Evolutionary conservation across 1,140 invertebrate genomes (phyloP), one percentile per base, ranked within the genome.

Genomic region (Apis dorsata): DNA sequence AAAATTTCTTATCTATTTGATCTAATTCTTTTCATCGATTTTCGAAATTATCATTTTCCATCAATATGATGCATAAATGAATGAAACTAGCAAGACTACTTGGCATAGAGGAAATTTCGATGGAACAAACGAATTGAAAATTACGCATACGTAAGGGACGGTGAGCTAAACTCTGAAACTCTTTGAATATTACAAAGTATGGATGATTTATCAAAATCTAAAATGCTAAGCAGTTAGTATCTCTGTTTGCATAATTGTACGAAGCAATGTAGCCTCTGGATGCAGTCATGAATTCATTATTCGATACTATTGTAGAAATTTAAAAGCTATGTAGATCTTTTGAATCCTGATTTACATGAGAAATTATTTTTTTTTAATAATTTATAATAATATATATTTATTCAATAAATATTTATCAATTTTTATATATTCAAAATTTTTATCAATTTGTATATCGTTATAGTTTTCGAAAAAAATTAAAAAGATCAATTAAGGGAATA

Each of bases 201-300:
- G 62, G 21, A 81, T 63, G 55, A 81, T 81, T 81, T 81, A 76
- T 81, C 79, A 81, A 75, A 53, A 72, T 81, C 53, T 65, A 17
- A 57, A 72, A 59, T 28, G 78, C 28, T 65, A 44, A 1, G 51
- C 70, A 13, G 57, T 81, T 57, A 49, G 71, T 65, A 65, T 71
- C 28, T 19, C 24, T 34, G 59, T 9, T 24, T 9, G 44, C 3
- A n/a, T 71, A 71, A 55, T 28, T 71, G 49, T 10, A 11, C 49
- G n/a, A 10, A 17, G 9, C 13, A 55, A 71, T 71, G 9, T 8
- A 55, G 53, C 53, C 15, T 55, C 15, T 12, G 3, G 69, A 71
- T 24, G 49, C 49, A 71, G 13, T n/a, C 4, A 13, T n/a, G 13
- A 17, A 71, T 71, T 71, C 24, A 24, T 71, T 71, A 71, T 71